phyloP scores from a whole-genome alignment of 2,113 vertebrate species.

The Sinocyclocheilus grahami region DNA sequence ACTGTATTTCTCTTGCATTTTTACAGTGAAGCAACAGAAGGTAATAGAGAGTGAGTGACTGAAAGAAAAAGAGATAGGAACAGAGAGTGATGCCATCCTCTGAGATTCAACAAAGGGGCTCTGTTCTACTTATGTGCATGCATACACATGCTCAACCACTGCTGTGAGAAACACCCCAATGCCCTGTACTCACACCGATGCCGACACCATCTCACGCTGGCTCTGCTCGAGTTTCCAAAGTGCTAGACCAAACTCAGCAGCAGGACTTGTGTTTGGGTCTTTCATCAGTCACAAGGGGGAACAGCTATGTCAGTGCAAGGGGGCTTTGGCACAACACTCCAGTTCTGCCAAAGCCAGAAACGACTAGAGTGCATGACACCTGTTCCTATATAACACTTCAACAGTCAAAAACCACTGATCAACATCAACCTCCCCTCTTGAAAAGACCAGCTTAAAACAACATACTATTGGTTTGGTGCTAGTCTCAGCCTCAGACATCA shows the following conservation, averaged over 20 bases:
- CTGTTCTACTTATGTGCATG: constrained; percentile 25
- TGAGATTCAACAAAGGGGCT: constrained; percentile 34
- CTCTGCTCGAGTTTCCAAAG: background rate
- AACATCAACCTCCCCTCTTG: background rate
- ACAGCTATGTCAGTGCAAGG: background rate
- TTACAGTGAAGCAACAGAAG: background rate
- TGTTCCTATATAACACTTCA: background rate
- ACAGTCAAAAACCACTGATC: constrained; percentile 4
- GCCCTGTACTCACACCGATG: constrained; percentile 29
- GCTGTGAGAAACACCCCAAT: constrained; percentile 35
- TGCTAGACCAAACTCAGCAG: constrained; percentile 40
- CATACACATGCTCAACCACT: constrained; percentile 26
- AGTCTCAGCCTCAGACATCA: no score
- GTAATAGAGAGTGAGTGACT: background rate
- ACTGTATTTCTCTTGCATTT: background rate
- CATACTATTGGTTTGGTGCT: background rate
- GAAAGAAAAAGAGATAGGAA: background rate
- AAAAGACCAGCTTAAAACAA: background rate
- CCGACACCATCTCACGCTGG: constrained; percentile 26
- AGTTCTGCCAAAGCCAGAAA: background rate
- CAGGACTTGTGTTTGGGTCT: background rate
- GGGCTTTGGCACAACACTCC: background rate
- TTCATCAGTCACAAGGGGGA: background rate
- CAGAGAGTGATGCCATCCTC: background rate
- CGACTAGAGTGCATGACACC: background rate